Base-by-base conservation (phyloP, 1,140 invertebrate species). In the Philaenus spumarius region DNA sequence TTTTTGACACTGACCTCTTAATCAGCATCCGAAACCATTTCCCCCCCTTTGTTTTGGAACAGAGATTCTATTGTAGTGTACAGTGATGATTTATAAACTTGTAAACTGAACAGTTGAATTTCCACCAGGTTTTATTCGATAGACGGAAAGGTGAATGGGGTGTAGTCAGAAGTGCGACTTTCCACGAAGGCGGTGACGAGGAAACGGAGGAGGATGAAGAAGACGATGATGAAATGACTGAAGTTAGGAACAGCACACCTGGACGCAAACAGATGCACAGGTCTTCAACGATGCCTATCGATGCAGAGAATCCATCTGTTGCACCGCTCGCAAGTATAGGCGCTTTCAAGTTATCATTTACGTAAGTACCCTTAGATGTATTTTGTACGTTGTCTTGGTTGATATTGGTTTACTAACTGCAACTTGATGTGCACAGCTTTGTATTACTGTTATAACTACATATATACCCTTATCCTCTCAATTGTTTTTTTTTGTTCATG, bases 311-410 rank as follows among this genome's bases (percentile, higher is more conserved):
- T 20, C 68, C 74, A 52, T 69, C 73, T 26, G 82, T 88, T 15
- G 83, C 85, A 0, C 86, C 87, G 3, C 86, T 86, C 66, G 85
- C 84, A 50, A 87, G 82, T 68, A 72, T 89, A 37, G 82, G 87
- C 14, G 87, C 86, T 62, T 78, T 92, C 50, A 91, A 91, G 76
- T 78, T 89, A 53, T 88, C 84, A 68, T 90, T 92, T 66, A 86
- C 87, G 89, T 92, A 77, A 84, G 79, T 75, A 30, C 30, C 19
- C n/a, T 34, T 45, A 53, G 40, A 53, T 51, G 61, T 63, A 62
- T 56, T 66, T 56, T 60, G 62, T 61, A 4, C 9, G 3, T 4
- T 30, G 26, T 30, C 26, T 30, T 30, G 26, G 3, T 4, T 30
- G 26, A 4, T 4, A 30, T 9, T 30, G 9, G 9, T 30, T n/a